Evolutionary conservation across 2,797 vertebrate species (phyloP).

Genomic region (Cryptoprocta ferox): DNA sequence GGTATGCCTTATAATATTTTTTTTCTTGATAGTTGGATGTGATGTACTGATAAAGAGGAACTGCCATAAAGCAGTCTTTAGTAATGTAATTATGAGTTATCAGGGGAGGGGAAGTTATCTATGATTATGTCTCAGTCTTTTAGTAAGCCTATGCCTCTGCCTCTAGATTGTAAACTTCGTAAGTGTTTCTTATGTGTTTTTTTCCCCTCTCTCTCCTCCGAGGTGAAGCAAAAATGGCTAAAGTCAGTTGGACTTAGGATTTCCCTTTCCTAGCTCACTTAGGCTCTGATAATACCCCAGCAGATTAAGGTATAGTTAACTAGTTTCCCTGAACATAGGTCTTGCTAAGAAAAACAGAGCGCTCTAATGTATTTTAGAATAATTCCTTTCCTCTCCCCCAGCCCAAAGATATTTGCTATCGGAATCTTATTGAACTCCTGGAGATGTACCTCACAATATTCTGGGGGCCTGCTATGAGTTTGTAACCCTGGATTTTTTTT

Average conservation of each 20-base stretch:
- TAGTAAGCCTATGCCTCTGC: neutral
- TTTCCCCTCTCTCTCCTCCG: neutral
- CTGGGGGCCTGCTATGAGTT: neutral
- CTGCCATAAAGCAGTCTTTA: neutral
- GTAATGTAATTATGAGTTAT: neutral
- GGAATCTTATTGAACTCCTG: neutral
- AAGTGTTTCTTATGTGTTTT: neutral
- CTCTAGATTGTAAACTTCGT: neutral
- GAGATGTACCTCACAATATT: neutral
- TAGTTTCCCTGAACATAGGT: neutral
- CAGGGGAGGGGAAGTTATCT: neutral
- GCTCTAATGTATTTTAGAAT: neutral
- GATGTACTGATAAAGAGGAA: neutral
- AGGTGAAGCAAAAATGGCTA: neutral
- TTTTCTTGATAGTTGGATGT: neutral
- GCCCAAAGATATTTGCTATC: neutral
- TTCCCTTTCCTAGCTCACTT: neutral
- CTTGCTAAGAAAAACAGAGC: neutral
- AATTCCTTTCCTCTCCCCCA: neutral
- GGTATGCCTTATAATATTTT: neutral
- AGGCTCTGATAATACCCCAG: neutral
- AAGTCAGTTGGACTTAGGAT: neutral
- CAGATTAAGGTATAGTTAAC: neutral
- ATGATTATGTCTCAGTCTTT: neutral
- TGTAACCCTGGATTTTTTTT: too few relatives aligned